Conservation (phyloP, 2,797 vertebrate species). For the Semotilus atromaculatus region DNA sequence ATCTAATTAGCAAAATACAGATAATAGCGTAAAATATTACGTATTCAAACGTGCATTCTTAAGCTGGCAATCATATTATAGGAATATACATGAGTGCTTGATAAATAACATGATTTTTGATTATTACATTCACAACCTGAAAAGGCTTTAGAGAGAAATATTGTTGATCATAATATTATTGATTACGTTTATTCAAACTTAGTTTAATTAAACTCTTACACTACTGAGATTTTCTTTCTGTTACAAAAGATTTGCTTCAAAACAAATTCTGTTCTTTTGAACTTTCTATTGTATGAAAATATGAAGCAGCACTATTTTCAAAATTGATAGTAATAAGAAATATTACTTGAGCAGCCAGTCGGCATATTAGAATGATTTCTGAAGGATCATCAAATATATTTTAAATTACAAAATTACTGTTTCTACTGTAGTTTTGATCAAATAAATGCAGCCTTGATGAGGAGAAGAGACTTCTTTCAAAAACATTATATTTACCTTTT, state of each 20-base stretch:
- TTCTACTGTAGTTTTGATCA: not conserved
- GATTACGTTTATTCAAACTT: no score
- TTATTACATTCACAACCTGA: no score
- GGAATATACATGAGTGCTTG: not conserved
- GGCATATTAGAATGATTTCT: not conserved
- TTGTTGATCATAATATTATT: no score
- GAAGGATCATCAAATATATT: not conserved
- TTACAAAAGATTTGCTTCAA: no score
- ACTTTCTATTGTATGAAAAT: not conserved
- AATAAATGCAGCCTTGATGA: not conserved
- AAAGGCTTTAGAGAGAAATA: no score
- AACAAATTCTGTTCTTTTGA: no score
- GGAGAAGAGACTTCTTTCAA: not conserved
- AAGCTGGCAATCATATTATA: not conserved
- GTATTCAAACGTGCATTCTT: not conserved
- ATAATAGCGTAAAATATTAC: not conserved
- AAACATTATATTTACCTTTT: no score
- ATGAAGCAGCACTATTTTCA: not conserved
- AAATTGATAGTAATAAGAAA: not conserved
- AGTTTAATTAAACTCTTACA: no score
- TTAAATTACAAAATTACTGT: not conserved
- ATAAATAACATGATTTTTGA: not conserved
- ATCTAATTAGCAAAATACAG: not conserved
- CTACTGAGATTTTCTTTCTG: not conserved
- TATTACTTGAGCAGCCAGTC: not conserved